Base-by-base conservation (phyloP, 2,888 invertebrate species). In the Lamellibrachia columna region DNA sequence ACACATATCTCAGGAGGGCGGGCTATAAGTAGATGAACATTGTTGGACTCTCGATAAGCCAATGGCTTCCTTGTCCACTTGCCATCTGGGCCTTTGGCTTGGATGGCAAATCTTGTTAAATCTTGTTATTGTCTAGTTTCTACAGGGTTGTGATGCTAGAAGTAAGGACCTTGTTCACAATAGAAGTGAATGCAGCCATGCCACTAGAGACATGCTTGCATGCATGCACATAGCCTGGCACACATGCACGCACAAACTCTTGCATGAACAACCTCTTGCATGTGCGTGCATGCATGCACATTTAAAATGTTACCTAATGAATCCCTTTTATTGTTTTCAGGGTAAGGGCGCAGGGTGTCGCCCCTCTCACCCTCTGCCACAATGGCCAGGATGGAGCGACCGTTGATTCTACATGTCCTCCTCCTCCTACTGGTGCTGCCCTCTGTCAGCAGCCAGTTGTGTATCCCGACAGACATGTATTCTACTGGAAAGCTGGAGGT, bases 281-380 rank as follows among this genome's bases (percentile, higher is more conserved):
- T 40, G 40, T 60, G 4, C 15, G 22, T 60, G 22, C 11, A 60
- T 60, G 22, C 11, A 60, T 60, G 11, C 58, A 58, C 58, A 58
- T 15, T 75, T 6, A 75, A 11, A 22, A 75, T 75, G 2, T 75
- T 75, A 22, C 6, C 22, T 75, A 75, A 2, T 75, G 3, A 75
- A 75, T 75, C 6, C n/a, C n/a, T 75, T 8, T 75, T 75, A 75
- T 75, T 75, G 75, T 15, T 75, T 75, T 75, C 75, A 75, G 75
- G 75, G 75, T 75, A 75, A 75, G 75, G 75, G 75, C 75, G 75
- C 22, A 75, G 75, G 75, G 75, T 75, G 75, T 75, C 22, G 75
- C 75, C 75, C 75, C 75, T 75, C 75, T 75, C 75, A 75, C 75
- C 75, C 75, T 75, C 75, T 75, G 75, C 75, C 75, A 75, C 22